These are phyloP conservation scores for Pangasius macronema DNA, from an alignment of 2,797 vertebrate genomes.

Conservation along the genomic window DNA sequence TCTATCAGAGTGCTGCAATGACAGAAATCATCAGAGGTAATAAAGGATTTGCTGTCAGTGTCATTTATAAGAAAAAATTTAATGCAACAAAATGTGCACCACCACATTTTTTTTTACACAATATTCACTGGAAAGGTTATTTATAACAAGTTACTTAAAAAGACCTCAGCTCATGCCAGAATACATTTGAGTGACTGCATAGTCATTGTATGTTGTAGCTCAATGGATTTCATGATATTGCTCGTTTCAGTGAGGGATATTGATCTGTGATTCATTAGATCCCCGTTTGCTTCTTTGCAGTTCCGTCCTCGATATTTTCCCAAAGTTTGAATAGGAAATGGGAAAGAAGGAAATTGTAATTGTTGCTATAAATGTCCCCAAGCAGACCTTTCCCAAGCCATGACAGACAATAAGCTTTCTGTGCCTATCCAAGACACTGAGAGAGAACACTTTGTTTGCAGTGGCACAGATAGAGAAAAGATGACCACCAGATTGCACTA, in stretches of 20 bases:
- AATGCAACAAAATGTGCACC: neutral
- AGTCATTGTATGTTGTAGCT: neutral
- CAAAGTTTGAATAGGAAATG: constrained; percentile 65
- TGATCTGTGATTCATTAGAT: constrained; percentile 2
- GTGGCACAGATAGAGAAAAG: constrained; percentile 69
- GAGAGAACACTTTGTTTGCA: constrained; percentile 64
- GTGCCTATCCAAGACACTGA: constrained; percentile 68
- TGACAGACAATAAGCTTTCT: constrained; percentile 71
- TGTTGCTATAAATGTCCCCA: constrained; percentile 73
- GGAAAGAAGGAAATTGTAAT: constrained; percentile 67
- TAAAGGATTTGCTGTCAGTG: neutral
- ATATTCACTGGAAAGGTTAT: neutral
- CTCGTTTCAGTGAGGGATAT: neutral
- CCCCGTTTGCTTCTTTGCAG: neutral
- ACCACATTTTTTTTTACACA: neutral
- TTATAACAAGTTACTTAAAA: neutral
- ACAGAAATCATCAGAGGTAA: neutral
- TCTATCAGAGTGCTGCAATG: no score
- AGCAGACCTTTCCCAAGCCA: constrained; percentile 74
- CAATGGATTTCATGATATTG: neutral
- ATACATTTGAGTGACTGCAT: neutral
- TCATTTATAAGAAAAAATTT: neutral
- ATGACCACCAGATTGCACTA: constrained; percentile 59
- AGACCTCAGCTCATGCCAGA: neutral
- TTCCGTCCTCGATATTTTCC: constrained; percentile 25